These are phyloP conservation scores for Chamaetylas fuelleborni DNA, from an alignment of 2,113 vertebrate genomes.

Conservation along the genomic window DNA sequence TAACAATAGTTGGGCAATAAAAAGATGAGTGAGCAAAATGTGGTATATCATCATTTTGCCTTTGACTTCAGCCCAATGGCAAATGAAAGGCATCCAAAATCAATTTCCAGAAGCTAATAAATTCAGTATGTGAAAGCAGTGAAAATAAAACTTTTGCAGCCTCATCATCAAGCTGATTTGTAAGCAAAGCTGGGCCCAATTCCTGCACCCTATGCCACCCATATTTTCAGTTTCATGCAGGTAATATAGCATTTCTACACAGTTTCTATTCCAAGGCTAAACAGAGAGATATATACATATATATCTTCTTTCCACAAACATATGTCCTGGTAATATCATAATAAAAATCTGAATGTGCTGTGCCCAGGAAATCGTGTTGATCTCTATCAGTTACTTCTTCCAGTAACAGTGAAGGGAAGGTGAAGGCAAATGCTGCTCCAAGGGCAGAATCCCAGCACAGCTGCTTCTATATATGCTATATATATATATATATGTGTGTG, in stretches of 20 bases:
- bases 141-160: slow-evolving; percentile 64
- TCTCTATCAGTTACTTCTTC: slow-evolving; percentile 35
- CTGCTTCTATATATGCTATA: neutral
- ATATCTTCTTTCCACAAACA: slow-evolving; percentile 49
- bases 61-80: slow-evolving; percentile 64
- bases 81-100: slow-evolving; percentile 76
- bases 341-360: slow-evolving; percentile 58
- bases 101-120: slow-evolving; percentile 72
- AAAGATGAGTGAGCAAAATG: slow-evolving; percentile 66
- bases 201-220: slow-evolving; percentile 37
- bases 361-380: slow-evolving; percentile 8
- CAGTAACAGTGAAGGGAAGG: neutral
- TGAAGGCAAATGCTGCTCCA: slow-evolving; percentile 20
- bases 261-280: slow-evolving; percentile 40
- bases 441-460: neutral
- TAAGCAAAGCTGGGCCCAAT: slow-evolving; percentile 60
- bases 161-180: slow-evolving; percentile 67
- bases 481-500: too few species aligned
- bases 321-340: slow-evolving; percentile 45
- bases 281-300: slow-evolving; percentile 2
- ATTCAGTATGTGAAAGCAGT: slow-evolving; percentile 55
- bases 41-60: slow-evolving; percentile 49
- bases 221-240: slow-evolving; percentile 56
- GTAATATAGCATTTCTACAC: slow-evolving; percentile 49
- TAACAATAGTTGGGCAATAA: slow-evolving; percentile 64